phyloP scores from a whole-genome alignment of 2,888 invertebrate species.

The Unio pictorum region DNA sequence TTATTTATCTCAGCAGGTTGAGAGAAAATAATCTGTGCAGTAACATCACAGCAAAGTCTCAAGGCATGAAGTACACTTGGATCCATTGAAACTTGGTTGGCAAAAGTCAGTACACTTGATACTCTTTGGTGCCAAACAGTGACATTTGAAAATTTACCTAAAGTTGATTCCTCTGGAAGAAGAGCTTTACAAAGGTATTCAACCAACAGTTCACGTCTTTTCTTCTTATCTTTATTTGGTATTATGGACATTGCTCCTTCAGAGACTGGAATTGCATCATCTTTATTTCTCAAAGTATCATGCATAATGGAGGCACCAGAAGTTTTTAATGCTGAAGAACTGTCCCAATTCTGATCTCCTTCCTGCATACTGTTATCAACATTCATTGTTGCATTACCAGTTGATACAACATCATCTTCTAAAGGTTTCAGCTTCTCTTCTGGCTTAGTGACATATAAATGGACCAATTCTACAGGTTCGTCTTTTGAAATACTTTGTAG shows the following conservation, averaged over 20 bases:
- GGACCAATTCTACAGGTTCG: neutral
- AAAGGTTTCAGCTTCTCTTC: too few species aligned
- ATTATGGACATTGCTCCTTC: constrained; percentile 3
- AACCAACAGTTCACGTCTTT: constrained; percentile 7
- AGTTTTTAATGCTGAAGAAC: too few species aligned
- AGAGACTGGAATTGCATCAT: constrained; percentile 8
- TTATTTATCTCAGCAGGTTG: neutral
- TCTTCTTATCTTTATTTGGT: neutral
- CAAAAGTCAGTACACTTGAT: neutral
- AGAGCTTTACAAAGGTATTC: constrained; percentile 7
- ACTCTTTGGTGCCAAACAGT: constrained; percentile 6
- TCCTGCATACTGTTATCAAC: neutral
- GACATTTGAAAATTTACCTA: constrained; percentile 2
- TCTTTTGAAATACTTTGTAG: neutral
- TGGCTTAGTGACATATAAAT: neutral
- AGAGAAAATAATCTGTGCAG: constrained; percentile 4
- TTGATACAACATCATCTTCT: too few species aligned
- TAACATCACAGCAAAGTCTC: constrained; percentile 10
- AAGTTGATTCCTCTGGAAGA: constrained; percentile 1
- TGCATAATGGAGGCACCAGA: neutral
- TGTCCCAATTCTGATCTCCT: neutral
- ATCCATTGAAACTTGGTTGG: constrained; percentile 4
- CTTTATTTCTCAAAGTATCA: constrained; percentile 1
- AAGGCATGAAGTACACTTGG: constrained; percentile 7
- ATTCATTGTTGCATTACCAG: too few species aligned